phyloP scores from a whole-genome alignment of 2,888 invertebrate genomes.

The Limenitis arthemis region DNA sequence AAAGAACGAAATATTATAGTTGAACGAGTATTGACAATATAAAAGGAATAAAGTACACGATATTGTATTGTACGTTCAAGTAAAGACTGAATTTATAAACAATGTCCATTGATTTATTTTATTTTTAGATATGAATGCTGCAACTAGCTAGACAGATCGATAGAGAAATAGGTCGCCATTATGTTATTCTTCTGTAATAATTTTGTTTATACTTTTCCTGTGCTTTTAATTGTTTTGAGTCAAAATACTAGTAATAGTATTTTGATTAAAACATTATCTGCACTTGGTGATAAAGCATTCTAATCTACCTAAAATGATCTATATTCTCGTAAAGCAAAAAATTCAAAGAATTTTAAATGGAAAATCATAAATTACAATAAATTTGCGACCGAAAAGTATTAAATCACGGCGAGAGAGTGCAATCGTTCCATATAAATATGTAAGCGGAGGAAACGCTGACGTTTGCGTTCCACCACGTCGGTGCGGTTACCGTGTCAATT shows the following conservation, averaged over 20 bases:
- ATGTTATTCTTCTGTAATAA: too few species aligned
- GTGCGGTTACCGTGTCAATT: slow-evolving; percentile 70
- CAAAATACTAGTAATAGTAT: too few species aligned
- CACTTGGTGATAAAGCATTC: neutral
- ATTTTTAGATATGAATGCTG: slow-evolving; percentile 12
- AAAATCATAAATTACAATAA: slow-evolving; percentile 10
- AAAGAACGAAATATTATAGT: too few species aligned
- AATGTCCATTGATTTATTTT: slow-evolving; percentile 18
- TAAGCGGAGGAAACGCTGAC: slow-evolving; percentile 62
- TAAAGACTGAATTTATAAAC: slow-evolving; percentile 6
- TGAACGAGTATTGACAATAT: neutral
- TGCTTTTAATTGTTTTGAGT: too few species aligned
- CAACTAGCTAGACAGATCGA: neutral
- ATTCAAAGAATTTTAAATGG: slow-evolving; percentile 2
- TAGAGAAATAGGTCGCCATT: neutral
- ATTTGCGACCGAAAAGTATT: slow-evolving; percentile 32
- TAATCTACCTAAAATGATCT: neutral
- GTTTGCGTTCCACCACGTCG: slow-evolving; percentile 63
- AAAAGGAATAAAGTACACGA: neutral
- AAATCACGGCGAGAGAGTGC: slow-evolving; percentile 31
- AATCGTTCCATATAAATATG: slow-evolving; percentile 58
- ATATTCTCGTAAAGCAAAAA: neutral
- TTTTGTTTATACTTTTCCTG: too few species aligned
- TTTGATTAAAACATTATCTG: neutral
- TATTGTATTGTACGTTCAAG: slow-evolving; percentile 1